Base-by-base conservation (phyloP, 2,113 vertebrate species). In the Mormyrus lacerda region DNA sequence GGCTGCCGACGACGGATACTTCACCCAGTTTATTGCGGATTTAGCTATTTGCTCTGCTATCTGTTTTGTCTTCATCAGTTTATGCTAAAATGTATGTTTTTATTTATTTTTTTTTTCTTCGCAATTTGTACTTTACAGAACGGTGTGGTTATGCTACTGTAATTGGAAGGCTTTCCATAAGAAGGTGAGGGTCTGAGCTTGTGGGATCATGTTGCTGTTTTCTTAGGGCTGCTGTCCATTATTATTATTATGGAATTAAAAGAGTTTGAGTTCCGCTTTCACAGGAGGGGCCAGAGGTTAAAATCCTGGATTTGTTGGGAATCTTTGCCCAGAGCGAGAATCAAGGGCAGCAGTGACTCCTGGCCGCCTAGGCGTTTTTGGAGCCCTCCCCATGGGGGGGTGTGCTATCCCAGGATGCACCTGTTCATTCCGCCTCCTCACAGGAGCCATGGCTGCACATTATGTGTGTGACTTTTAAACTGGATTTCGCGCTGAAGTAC, bases 371-470 rank as follows among this genome's bases (percentile, higher is more conserved):
- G 27, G 0, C 11, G 1, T 10, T 73, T 27, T 27, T 11, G 27
- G 11, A 10, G 11, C 10, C 61, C n/a, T 69, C 27, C n/a, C 61
- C 13, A 27, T 31, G 9, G n/a, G 31, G 65, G 61, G 11, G 10
- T n/a, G 10, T 11, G 65, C 69, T 39, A 17, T 90, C 91, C 91
- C 92, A n/a, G 47, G 61, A 17, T 83, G 19, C 19, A n/a, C 58
- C 69, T 87, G 21, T 27, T 88, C 83, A 48, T 82, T 15, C 4
- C 5, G 15, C 35, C 27, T 35, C 35, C 69, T 35, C 69, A 35
- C 13, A 76, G 31, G 13, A 19, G 69, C 31, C 31, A 4, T 73
- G 69, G 31, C 69, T 73, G 27, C 31, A 35, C 27, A 4, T 31
- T 73, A 31, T 73, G 69, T 73, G n/a, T 73, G 69, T 73, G 69